Conservation (phyloP, 2,797 vertebrate species). For the Chromobotia macracanthus region DNA sequence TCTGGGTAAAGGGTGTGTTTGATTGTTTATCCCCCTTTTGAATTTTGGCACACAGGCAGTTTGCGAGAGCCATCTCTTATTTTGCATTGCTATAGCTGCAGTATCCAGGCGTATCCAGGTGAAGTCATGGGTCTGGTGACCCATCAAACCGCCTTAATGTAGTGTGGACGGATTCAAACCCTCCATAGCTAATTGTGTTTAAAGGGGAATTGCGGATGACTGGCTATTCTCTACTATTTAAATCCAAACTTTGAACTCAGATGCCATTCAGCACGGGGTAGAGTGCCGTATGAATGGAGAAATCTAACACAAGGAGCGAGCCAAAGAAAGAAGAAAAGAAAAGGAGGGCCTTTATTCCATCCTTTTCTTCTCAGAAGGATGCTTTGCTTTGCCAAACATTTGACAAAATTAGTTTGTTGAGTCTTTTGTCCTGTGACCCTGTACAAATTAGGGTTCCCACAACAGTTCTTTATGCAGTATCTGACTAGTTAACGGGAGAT, state of each 20-base stretch:
- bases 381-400: constrained; percentile 73
- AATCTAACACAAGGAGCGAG: constrained; percentile 63
- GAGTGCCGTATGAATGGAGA: constrained; percentile 76
- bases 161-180: constrained; percentile 62
- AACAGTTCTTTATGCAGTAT: constrained; percentile 45
- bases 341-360: constrained; percentile 66
- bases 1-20: constrained; percentile 54
- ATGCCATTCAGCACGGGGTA: constrained; percentile 71
- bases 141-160: constrained; percentile 72
- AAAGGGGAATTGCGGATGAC: constrained; percentile 69
- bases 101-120: constrained; percentile 61
- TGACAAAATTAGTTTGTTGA: constrained; percentile 58
- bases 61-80: constrained; percentile 63
- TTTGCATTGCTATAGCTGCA: constrained; percentile 81
- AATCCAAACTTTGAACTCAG: constrained; percentile 63
- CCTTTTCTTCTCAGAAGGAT: constrained; percentile 62
- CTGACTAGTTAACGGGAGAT: constrained; percentile 28
- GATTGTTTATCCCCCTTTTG: constrained; percentile 16
- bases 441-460: constrained; percentile 53
- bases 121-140: constrained; percentile 70
- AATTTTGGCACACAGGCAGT: constrained; percentile 31
- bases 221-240: constrained; percentile 75
- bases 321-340: constrained; percentile 58
- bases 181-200: constrained; percentile 80
- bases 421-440: constrained; percentile 50